Conservation (phyloP, 2,113 vertebrate genomes). For the Grus americana region DNA sequence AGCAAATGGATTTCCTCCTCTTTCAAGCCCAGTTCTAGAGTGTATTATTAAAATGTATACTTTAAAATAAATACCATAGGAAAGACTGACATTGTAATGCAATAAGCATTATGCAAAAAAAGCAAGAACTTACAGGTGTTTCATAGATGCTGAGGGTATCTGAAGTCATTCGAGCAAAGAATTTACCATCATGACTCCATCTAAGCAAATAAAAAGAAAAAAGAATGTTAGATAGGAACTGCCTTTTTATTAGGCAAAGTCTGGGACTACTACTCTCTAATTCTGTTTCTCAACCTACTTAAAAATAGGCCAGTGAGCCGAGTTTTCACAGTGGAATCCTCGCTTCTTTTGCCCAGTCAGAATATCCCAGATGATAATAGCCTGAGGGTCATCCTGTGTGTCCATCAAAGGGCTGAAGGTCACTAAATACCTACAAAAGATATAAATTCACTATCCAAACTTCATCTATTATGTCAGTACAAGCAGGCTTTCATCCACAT, state of each 20-base stretch:
- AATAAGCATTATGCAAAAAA: not conserved
- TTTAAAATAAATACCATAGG: not conserved
- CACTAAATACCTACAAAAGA: slow-evolving; percentile 87
- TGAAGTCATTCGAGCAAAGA: slow-evolving; percentile 95
- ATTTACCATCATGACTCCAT: slow-evolving; percentile 98
- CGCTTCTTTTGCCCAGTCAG: slow-evolving; percentile 96
- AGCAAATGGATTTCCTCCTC: not conserved
- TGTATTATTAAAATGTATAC: not conserved
- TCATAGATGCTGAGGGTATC: slow-evolving; percentile 98
- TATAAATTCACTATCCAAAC: not conserved
- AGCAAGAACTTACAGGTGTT: slow-evolving; percentile 86
- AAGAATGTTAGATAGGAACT: not conserved
- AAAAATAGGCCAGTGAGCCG: slow-evolving; percentile 98
- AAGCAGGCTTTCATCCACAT: not conserved
- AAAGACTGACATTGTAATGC: not conserved
- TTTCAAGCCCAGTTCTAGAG: not conserved
- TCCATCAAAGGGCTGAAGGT: slow-evolving; percentile 97
- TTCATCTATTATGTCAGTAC: not conserved
- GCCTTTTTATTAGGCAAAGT: not conserved
- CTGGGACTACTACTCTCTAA: not conserved
- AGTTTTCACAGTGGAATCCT: slow-evolving; percentile 98
- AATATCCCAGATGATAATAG: slow-evolving; percentile 99
- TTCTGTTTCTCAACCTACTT: slow-evolving; percentile 80
- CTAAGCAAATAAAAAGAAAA: slow-evolving; percentile 58
- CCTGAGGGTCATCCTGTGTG: slow-evolving; percentile 96